Base-by-base conservation (phyloP, 1,140 invertebrate species). In the Drosophila novamexicana region DNA sequence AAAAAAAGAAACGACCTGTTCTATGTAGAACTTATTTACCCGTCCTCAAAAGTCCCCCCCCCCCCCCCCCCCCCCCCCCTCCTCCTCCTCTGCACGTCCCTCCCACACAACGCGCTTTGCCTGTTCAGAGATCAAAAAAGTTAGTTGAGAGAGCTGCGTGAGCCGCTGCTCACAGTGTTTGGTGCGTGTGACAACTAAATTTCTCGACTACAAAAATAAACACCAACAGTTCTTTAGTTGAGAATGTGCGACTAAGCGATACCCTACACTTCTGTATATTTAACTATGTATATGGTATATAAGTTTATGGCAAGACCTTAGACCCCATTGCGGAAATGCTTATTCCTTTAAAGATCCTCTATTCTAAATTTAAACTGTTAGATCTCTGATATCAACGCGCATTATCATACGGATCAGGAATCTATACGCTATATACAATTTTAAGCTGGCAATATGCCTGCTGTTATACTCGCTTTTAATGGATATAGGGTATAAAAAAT, bases 141-240 rank as follows among this genome's bases (percentile, higher is more conserved):
- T 54, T 63, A 37, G 40, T 49, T 34, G 4, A 2, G 34, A 67
- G 42, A 54, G 50, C 59, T 68, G 57, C 49, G 66, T 69, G 56
- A 56, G 66, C 52, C 18, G 37, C 18, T 3, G 29, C 14, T 29
- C 47, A n/a, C 42, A 61, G 39, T 32, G 37, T 39, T 71, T 54
- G 18, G 61, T 75, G 71, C 71, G 71, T 74, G 71, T 45, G 36
- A 36, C 64, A 45, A 36, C 34, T 52, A 44, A 39, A 36, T 18
- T 42, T 29, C n/a, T 18, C 7, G 34, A 42, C 34, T 10, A 34
- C 10, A 40, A 22, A 34, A 50, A 59, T 39, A 42, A 44, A 64
- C 7, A 36, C 45, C n/a, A 47, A 8, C 22, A 34, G 6, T 7
- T 7, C 12, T 42, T 0, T 5, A 32, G 22, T 29, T 29, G 22